phyloP scores from a whole-genome alignment of 2,888 invertebrate species.

The Orthosia cruda region DNA sequence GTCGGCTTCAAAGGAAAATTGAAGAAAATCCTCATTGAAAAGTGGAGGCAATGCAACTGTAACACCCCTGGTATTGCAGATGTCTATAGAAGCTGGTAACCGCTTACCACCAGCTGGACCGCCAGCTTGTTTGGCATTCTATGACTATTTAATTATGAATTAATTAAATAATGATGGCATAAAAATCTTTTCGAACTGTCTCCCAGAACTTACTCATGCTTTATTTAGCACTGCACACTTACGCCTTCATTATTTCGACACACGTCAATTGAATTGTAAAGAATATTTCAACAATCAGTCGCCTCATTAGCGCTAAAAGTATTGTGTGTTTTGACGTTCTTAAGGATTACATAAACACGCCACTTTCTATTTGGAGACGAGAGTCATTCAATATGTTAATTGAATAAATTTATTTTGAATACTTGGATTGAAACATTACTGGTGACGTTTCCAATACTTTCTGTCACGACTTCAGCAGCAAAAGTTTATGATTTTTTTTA shows the following conservation, averaged over 20 bases:
- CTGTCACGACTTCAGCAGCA: not conserved
- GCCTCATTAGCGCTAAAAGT: constrained; percentile 44
- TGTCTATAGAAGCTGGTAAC: not conserved
- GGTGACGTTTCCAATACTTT: not conserved
- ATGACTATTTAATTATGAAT: too few relatives aligned
- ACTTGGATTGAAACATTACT: not conserved
- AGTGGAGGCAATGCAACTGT: not conserved
- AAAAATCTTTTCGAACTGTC: not conserved
- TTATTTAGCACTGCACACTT: not conserved
- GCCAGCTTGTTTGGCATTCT: too few relatives aligned
- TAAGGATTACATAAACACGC: constrained; percentile 33
- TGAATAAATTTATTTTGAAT: constrained; percentile 9
- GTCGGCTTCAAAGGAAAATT: too few relatives aligned
- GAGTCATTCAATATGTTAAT: constrained; percentile 32
- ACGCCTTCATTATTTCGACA: constrained; percentile 8
- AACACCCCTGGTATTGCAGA: not conserved
- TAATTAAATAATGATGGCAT: not conserved
- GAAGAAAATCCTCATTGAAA: not conserved
- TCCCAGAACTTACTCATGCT: not conserved
- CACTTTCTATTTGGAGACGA: constrained; percentile 51
- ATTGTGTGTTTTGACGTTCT: constrained; percentile 16
- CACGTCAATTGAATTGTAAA: constrained; percentile 41
- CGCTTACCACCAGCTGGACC: not conserved
- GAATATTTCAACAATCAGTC: constrained; percentile 35
- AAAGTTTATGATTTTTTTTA: not conserved